A percentile compares a stretch with the other conserved stretches of the same genome.
These are phyloP conservation scores for Nezara viridula DNA, from an alignment of 2,888 invertebrate genomes.

Conservation along the genomic window DNA sequence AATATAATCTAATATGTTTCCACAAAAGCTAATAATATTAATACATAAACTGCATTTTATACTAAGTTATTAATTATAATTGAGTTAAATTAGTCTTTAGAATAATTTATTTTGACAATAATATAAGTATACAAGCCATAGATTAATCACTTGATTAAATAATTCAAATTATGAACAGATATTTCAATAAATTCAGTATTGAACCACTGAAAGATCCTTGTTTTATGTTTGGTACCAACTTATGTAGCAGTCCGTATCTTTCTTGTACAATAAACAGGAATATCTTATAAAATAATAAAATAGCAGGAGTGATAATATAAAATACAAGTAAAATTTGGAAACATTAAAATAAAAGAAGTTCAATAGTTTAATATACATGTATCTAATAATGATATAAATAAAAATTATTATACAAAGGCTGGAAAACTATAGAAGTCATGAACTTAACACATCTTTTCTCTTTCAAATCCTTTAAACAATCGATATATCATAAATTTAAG, in stretches of 20 bases:
- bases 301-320: neutral
- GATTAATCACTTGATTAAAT: neutral
- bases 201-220: neutral
- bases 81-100: neutral
- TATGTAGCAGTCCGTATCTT: neutral
- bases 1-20: neutral
- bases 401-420: neutral
- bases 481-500: too few relatives aligned
- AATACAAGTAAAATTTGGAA: neutral
- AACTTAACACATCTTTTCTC: neutral
- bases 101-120: neutral
- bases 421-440: neutral
- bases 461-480: too few relatives aligned
- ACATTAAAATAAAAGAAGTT: neutral
- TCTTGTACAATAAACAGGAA: neutral
- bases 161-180: neutral
- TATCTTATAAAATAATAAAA: too few relatives aligned
- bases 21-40: neutral
- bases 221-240: neutral
- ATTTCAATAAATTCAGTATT: neutral
- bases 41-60: neutral
- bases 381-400: neutral
- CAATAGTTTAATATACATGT: neutral
- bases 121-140: neutral
- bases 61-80: neutral